These are phyloP conservation scores for Lamproptera curius DNA, from an alignment of 2,888 invertebrate genomes.

Conservation along the genomic window DNA sequence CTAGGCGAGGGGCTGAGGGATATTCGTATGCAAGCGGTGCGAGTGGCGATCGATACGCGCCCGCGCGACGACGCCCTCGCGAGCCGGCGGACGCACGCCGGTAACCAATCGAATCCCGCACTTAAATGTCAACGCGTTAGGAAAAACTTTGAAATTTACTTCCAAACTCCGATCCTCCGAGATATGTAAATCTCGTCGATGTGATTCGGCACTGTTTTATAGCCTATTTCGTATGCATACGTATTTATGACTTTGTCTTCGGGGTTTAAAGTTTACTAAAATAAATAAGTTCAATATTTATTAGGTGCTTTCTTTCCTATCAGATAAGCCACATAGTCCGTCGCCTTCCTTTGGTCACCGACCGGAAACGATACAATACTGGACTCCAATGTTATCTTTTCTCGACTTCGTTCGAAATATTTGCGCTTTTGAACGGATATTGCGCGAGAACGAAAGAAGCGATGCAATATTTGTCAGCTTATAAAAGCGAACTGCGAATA, in stretches of 20 bases:
- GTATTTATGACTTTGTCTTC: not conserved
- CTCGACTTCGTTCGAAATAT: not conserved
- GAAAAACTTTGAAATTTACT: no score
- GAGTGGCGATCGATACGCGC: conserved; percentile 72
- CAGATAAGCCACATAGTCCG: no score
- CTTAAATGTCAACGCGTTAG: conserved; percentile 7
- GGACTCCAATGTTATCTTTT: not conserved
- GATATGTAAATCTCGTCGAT: no score
- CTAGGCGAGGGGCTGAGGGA: conserved; percentile 65
- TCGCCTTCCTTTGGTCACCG: no score
- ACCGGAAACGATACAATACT: no score
- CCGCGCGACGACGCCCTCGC: conserved; percentile 66
- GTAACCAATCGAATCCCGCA: conserved; percentile 46
- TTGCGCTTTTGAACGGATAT: not conserved
- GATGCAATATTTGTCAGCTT: no score
- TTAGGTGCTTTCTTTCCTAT: no score
- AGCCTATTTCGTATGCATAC: not conserved
- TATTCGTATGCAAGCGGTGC: conserved; percentile 71
- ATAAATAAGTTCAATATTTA: no score
- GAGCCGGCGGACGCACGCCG: conserved; percentile 53
- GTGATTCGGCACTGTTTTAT: not conserved
- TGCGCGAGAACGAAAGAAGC: not conserved
- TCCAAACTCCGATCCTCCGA: not conserved
- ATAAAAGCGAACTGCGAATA: no score
- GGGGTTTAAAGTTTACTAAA: not conserved